These are phyloP conservation scores for Corydoras sp. DNA, from an alignment of 2,113 vertebrate species.

Conservation along the genomic window DNA sequence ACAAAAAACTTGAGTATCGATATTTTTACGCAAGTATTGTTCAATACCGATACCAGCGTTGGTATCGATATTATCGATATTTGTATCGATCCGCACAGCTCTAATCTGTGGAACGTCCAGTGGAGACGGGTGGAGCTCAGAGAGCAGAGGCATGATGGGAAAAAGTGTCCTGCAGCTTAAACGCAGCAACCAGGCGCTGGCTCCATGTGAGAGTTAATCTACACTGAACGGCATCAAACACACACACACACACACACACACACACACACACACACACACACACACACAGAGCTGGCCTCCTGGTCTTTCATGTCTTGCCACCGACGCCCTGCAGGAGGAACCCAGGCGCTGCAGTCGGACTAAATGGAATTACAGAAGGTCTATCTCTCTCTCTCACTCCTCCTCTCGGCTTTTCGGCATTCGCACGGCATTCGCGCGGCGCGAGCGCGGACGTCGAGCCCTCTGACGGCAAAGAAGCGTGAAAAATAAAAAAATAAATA, in stretches of 20 bases:
- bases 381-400: slow-evolving; percentile 1
- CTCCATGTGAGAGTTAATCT: slow-evolving; percentile 24
- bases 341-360: slow-evolving; percentile 41
- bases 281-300: slow-evolving; percentile 3
- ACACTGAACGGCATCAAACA: slow-evolving; percentile 19
- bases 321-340: slow-evolving; percentile 37
- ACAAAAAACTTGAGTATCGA: too few relatives aligned
- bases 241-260: slow-evolving; percentile 30
- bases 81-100: too few relatives aligned
- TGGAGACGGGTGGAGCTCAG: too few relatives aligned
- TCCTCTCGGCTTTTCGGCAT: neutral
- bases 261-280: slow-evolving; percentile 3
- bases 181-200: slow-evolving; percentile 3
- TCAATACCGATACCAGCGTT: too few relatives aligned
- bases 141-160: too few relatives aligned
- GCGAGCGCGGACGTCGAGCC: neutral
- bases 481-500: neutral
- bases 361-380: slow-evolving; percentile 48
- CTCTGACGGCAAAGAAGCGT: neutral
- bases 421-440: too few relatives aligned
- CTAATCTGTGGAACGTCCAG: too few relatives aligned
- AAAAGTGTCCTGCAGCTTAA: too few relatives aligned
- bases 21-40: too few relatives aligned
- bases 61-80: too few relatives aligned
- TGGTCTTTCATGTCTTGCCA: slow-evolving; percentile 47